Evolutionary conservation across 2,113 vertebrate genomes (phyloP), one percentile per base, ranked within the genome.

Genomic region (Aythya baeri): DNA sequence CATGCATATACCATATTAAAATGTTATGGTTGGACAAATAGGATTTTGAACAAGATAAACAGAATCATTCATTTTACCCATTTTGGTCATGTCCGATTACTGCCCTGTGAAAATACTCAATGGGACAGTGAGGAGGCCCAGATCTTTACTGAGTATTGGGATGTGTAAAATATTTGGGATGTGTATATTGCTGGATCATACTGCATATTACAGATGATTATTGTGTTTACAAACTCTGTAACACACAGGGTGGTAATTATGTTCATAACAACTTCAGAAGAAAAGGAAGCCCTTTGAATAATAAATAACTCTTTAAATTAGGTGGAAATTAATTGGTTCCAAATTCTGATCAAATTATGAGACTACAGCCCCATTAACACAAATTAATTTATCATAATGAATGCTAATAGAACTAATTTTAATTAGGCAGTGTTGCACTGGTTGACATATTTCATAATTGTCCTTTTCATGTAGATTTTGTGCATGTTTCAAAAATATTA

Each of bases 331-430:
- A 95, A 93, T 97, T 96, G 82, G 46, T 80, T 92, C 36, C 29
- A 88, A 95, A 90, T 93, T 94, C 86, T 70, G 75, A 86, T 91
- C 82, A 93, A 95, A 94, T 95, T 21, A 52, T 83, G 49, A 94
- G 57, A 93, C 95, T 91, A 88, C 32, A 89, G 63, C 36, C 44
- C 70, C 50, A 41, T 97, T 96, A 96, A 85, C 90, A 73, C 34
- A 81, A 92, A 91, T 96, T 96, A 97, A 97, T 74, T 90, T 86
- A 92, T 77, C 63, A 76, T 82, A 78, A 96, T 80, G 78, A 96
- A 91, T 96, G 93, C 65, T 88, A 95, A 93, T 96, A 89, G 23
- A 71, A 91, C 96, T 93, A 94, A 97, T 76, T 93, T 88, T 93
- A 92, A 95, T 85, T 82, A 95, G 68, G 61, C 50, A 62, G 16